Conservation (phyloP, 1,140 invertebrate genomes). For the Drosophila carrolli region DNA sequence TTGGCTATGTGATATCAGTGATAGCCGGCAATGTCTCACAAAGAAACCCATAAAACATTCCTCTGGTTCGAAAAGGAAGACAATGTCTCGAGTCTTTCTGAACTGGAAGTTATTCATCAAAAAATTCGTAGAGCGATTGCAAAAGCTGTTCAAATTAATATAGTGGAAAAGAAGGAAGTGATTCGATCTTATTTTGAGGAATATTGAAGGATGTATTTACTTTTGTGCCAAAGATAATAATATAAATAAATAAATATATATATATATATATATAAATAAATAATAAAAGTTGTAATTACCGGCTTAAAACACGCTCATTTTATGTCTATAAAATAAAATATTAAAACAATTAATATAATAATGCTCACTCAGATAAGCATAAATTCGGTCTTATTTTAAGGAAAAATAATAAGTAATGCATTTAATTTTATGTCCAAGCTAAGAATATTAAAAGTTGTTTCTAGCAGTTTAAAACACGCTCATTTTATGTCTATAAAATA, state of each 20-base stretch:
- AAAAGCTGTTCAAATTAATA: background rate
- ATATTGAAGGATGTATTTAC: background rate
- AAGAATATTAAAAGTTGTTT: background rate
- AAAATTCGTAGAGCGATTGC: slow-evolving; percentile 8
- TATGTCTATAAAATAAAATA: background rate
- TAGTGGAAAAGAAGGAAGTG: slow-evolving; percentile 1
- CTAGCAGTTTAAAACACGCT: background rate
- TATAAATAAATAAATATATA: too few relatives aligned
- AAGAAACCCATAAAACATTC: background rate
- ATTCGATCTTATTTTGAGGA: background rate
- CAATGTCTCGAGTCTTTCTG: background rate
- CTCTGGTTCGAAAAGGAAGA: background rate
- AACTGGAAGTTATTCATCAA: slow-evolving; percentile 8
- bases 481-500: background rate
- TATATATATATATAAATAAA: too few relatives aligned
- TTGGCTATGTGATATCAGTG: slow-evolving; percentile 35
- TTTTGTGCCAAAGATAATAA: background rate
- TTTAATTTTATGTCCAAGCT: background rate
- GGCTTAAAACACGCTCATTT: background rate
- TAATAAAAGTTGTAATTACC: background rate
- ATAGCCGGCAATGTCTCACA: background rate
- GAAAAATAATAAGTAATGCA: background rate
- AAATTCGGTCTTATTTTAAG: background rate
- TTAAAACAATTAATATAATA: background rate
- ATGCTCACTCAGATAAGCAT: background rate